Conservation (phyloP, 2,888 invertebrate species). For the Hetaerina titia region DNA sequence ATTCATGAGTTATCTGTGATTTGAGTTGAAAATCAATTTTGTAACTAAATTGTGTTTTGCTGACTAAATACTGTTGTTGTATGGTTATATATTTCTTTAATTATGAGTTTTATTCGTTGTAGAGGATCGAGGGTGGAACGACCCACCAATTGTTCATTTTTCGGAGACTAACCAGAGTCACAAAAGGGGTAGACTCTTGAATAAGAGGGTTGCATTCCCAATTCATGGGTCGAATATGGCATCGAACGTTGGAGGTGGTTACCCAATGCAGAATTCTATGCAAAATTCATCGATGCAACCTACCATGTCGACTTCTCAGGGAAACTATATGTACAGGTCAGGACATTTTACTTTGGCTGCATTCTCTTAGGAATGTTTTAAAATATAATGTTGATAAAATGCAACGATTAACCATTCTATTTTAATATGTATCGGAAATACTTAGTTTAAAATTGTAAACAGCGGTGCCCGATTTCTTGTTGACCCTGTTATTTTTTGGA, state of each 20-base stretch:
- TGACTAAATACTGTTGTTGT: neutral
- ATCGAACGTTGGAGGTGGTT: neutral
- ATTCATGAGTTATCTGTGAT: neutral
- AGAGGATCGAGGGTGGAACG: constrained; percentile 45
- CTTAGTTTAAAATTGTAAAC: neutral
- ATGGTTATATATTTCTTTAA: neutral
- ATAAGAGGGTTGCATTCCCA: constrained; percentile 56
- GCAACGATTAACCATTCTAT: neutral
- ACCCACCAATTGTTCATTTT: constrained; percentile 48
- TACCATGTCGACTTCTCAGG: neutral
- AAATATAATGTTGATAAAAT: neutral
- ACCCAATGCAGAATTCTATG: constrained; percentile 29
- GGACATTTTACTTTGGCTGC: neutral
- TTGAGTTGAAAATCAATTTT: neutral
- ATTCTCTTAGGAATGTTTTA: neutral
- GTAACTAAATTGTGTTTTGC: neutral
- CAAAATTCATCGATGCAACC: neutral
- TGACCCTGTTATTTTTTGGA: neutral
- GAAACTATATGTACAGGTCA: constrained; percentile 33
- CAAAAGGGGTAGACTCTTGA: constrained; percentile 42
- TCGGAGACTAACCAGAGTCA: constrained; percentile 21
- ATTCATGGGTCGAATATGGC: constrained; percentile 40
- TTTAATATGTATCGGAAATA: neutral
- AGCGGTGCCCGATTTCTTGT: neutral
- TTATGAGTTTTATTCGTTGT: neutral